Evolutionary conservation across 2,888 invertebrate species (phyloP), one percentile per base, ranked within the genome.

Genomic region (Protodeltote pygarga): DNA sequence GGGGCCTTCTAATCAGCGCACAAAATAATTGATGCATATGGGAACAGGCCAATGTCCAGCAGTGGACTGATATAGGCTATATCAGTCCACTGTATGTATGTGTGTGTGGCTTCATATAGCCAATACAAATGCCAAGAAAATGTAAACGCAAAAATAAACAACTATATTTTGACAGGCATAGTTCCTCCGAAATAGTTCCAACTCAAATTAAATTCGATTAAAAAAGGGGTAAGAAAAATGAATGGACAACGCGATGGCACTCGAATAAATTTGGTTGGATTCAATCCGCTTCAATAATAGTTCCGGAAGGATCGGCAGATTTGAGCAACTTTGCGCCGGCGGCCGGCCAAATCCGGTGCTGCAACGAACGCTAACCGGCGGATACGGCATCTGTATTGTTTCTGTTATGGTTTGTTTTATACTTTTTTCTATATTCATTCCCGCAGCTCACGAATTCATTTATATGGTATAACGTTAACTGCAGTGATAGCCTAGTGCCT

Each of bases 251-350:
- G 28, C 44, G 33, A 50, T 46, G 35, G 54, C 60, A 45, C 29
- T 48, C 48, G 47, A 57, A 68, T 75, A 71, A 73, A 74, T 77
- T 77, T 65, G 61, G 59, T 48, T 63, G 68, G 65, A 69, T 67
- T 70, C 73, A 51, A 66, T 64, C 57, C 61, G 51, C 33, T 50
- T 54, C 58, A 57, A 58, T 61, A 68, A 65, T 55, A 65, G 58
- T 52, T 45, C 41, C 58, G 64, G 65, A 66, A 66, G 62, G 65
- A 69, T 67, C 63, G 65, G 62, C 70, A 70, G 71, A 71, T 77
- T 75, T 69, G 71, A 71, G 55, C 69, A 79, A 79, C 73, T 79
- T 78, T 65, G 49, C 55, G 55, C 64, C 51, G 46, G 44, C 51
- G 46, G 44, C 50, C 49, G 60, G 40, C 23, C 62, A 57, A 73